Base-by-base conservation (phyloP, 2,888 invertebrate genomes). In the Saturnia pavonia region DNA sequence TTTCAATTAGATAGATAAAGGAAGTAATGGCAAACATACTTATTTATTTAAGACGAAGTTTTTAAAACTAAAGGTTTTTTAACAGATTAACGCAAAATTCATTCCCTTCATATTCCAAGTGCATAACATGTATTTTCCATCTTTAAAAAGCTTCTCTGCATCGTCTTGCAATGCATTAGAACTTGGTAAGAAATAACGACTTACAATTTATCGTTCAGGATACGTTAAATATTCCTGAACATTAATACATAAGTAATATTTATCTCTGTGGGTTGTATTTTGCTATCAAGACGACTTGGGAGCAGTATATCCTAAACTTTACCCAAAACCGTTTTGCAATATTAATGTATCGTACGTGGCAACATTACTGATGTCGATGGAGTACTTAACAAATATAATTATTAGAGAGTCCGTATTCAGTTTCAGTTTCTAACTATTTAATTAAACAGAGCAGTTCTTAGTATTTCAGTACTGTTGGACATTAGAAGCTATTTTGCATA, bases 341-440 rank as follows among this genome's bases (percentile, higher is more conserved):
- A 91, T 91, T 91, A 91, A 91, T 91, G 91, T 86, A 82, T 82
- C 82, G 86, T 84, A 91, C 91, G 91, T 88, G 91, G 86, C 82
- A 83, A 86, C 86, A 86, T 85, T 89, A 86, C 89, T 86, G 87
- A 91, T 90, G 85, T 81, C 78, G 68, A 51, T 69, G 68, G 34
- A 68, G 63, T 57, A 77, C 74, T 77, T 77, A 79, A 78, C 78
- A 78, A 78, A 78, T 78, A 74, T 76, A 78, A 78, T 79, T 78
- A 78, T 75, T 34, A 60, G 57, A 27, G 25, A 14, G 57, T 60
- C 27, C 57, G 25, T 60, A 60, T 60, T 60, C 27, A 6, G 25
- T 14, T 27, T 60, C 57, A 7, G 22, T 54, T 54, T 54, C n/a
- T 54, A 54, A 27, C 57, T 14, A 14, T 60, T 60, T 27, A 60